These are phyloP conservation scores for Nipponacmea schrenckii DNA, from an alignment of 2,888 invertebrate species.

Conservation along the genomic window DNA sequence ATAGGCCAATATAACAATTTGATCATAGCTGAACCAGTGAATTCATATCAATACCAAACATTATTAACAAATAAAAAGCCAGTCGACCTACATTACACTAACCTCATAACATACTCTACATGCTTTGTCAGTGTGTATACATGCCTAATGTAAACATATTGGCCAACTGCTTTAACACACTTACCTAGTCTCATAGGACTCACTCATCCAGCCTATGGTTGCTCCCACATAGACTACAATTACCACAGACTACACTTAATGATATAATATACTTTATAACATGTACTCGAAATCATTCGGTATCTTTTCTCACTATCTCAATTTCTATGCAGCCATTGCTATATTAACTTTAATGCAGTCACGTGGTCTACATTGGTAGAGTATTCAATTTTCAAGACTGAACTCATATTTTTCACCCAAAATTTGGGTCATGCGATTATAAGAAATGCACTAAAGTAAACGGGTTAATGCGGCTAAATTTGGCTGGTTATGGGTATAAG, in stretches of 20 bases:
- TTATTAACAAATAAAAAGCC: no score
- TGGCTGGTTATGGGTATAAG: no score
- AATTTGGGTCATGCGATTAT: slow-evolving; percentile 4
- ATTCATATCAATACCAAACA: no score
- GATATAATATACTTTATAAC: no score
- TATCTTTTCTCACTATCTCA: no score
- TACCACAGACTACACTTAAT: no score
- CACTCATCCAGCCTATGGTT: not conserved
- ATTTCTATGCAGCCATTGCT: slow-evolving; percentile 2
- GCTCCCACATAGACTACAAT: not conserved
- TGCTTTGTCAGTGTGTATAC: no score
- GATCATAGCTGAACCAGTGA: no score
- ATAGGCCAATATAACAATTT: no score
- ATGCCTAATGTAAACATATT: not conserved
- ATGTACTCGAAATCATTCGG: no score
- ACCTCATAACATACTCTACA: not conserved
- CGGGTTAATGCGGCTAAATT: no score
- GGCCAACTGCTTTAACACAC: slow-evolving; percentile 2
- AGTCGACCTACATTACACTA: not conserved
- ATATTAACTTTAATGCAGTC: not conserved
- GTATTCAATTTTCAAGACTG: not conserved
- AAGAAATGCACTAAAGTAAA: not conserved
- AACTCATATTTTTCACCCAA: not conserved
- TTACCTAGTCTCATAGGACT: not conserved
- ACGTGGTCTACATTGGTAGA: not conserved